Evolutionary conservation across 92 coral and sea anemone species (phyloP).

Genomic region (Zoanthus gigantus): DNA sequence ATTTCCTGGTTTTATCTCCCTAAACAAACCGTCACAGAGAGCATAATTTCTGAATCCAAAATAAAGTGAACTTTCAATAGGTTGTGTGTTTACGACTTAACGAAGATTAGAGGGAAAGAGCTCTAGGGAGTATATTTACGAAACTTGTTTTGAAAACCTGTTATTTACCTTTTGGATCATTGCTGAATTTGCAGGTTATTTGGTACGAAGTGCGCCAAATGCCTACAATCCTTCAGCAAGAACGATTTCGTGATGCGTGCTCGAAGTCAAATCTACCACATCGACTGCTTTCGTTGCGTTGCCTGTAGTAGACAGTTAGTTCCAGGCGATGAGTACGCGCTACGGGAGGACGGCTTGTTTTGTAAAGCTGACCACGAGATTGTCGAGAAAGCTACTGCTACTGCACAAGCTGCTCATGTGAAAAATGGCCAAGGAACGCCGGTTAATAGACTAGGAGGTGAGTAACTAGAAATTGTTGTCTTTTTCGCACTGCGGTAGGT

Average conservation of each 20-base stretch:
- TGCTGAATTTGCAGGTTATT: conserved; percentile 84
- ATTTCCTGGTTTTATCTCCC: conserved; percentile 48
- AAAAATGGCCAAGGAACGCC: conserved; percentile 63
- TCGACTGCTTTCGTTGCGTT: conserved; percentile 99
- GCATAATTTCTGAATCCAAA: not conserved
- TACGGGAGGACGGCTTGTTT: conserved; percentile 95
- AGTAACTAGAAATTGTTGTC: conserved; percentile 57
- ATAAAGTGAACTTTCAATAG: conserved; percentile 8
- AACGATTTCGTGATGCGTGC: conserved; percentile 99
- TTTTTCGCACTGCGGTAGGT: conserved; percentile 90
- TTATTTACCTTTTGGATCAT: conserved; percentile 58
- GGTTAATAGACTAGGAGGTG: conserved; percentile 70
- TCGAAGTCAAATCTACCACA: conserved; percentile 92
- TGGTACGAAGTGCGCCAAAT: conserved; percentile 99
- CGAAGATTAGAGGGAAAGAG: conserved; percentile 35
- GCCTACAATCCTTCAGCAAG: conserved; percentile 91
- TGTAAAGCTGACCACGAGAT: conserved; percentile 99
- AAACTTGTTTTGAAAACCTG: conserved; percentile 82
- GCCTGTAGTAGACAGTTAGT: conserved; percentile 97
- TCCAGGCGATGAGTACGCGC: conserved; percentile 97
- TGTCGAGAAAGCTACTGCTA: conserved; percentile 95
- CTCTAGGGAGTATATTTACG: conserved; percentile 86
- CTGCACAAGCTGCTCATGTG: conserved; percentile 90
- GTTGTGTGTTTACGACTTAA: conserved; percentile 15
- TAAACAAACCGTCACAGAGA: conserved; percentile 27